Percentiles rank a stretch among this genome's conserved stretches.
Conservation (phyloP, 2,797 vertebrate genomes). For the Buphagus erythrorhynchus region DNA sequence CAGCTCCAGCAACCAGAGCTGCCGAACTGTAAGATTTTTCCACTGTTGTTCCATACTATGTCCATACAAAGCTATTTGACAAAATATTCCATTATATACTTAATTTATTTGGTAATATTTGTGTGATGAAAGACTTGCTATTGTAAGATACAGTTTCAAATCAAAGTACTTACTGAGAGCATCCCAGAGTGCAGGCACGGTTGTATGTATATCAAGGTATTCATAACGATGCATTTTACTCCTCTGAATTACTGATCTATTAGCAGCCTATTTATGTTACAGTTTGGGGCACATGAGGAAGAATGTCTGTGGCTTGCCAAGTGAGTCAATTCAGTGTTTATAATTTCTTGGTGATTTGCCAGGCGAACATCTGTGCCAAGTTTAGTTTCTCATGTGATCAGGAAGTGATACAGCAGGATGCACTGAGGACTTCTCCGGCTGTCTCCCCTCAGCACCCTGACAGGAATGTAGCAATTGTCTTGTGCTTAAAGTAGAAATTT, state of each 20-base stretch:
- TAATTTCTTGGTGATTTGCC: constrained; percentile 2
- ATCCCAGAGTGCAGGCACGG: neutral
- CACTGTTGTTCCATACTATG: neutral
- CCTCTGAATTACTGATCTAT: neutral
- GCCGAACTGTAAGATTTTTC: neutral
- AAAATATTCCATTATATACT: neutral
- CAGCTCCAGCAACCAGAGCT: neutral
- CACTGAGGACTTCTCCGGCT: neutral
- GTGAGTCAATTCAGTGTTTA: neutral
- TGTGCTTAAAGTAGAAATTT: neutral
- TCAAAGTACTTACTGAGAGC: neutral
- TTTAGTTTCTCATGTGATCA: neutral
- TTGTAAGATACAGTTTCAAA: neutral
- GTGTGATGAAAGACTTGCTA: neutral
- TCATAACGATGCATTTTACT: neutral
- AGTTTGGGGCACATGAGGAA: neutral
- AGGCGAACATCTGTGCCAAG: neutral
- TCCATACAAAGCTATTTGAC: neutral
- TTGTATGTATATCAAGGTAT: neutral
- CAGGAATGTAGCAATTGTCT: neutral
- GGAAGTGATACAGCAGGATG: constrained; percentile 1
- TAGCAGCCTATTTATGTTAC: neutral
- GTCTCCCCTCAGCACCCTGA: neutral
- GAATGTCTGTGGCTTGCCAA: constrained; percentile 4
- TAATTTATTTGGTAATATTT: neutral